Evolutionary conservation across 2,113 vertebrate genomes (phyloP).

Genomic region (Smithornis capensis): DNA sequence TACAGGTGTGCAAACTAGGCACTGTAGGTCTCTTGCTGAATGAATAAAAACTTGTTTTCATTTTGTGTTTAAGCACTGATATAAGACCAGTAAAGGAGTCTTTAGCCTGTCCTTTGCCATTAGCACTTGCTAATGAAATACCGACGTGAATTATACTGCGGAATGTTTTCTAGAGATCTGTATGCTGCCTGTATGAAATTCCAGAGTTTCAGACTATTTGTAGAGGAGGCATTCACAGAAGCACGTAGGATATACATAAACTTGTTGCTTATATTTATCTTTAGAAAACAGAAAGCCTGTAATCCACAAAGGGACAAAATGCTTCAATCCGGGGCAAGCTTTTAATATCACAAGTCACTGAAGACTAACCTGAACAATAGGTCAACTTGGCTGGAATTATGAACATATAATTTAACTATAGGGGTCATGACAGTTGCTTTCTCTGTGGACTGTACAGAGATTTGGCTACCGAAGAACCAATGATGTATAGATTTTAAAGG

Average conservation of each 20-base stretch:
- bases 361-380: not conserved
- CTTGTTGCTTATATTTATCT: not conserved
- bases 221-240: not conserved
- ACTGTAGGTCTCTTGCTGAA: not conserved
- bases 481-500: not conserved
- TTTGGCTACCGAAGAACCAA: not conserved
- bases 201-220: not conserved
- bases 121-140: not conserved
- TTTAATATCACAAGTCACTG: not conserved
- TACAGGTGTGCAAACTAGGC: not conserved
- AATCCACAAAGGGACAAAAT: not conserved
- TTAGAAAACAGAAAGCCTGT: not conserved
- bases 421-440: not conserved
- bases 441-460: not conserved
- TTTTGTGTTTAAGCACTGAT: not conserved
- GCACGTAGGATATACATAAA: not conserved
- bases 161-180: not conserved
- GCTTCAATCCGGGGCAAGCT: not conserved
- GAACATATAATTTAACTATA: not conserved
- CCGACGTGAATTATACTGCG: not conserved
- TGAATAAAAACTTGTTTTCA: not conserved
- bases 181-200: not conserved
- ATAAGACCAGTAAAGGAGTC: not conserved
- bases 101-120: not conserved
- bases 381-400: not conserved